Percentiles rank a stretch among this genome's conserved stretches.
phyloP scores from a whole-genome alignment of 2,113 vertebrate genomes.

The Procapra przewalskii region DNA sequence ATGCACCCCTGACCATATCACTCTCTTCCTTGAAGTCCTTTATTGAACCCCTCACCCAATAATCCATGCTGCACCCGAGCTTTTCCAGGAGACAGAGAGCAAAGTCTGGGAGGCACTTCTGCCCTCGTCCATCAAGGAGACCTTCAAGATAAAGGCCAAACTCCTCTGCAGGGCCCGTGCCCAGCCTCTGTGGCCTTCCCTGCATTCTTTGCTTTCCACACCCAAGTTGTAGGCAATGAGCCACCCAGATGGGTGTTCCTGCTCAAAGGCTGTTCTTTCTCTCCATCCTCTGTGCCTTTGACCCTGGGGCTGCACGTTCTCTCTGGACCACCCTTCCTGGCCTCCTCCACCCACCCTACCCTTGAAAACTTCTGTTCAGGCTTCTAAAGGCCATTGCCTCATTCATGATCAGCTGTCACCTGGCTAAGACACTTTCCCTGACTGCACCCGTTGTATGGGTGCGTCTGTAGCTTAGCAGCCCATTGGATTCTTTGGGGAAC shows the following conservation, averaged over 20 bases:
- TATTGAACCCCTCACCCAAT: rapidly evolving
- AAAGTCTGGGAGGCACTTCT: not conserved
- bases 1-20: not conserved
- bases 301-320: not conserved
- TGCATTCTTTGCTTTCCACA: rapidly evolving
- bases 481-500: not conserved
- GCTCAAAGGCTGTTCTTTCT: not conserved
- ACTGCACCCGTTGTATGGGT: rapidly evolving
- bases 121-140: not conserved
- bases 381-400: not conserved
- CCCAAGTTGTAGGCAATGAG: not conserved
- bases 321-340: not conserved
- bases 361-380: not conserved
- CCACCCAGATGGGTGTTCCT: rapidly evolving
- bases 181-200: not conserved
- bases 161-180: rapidly evolving
- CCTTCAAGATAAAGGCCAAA: not conserved
- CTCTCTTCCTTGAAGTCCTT: not conserved
- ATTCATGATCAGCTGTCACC: not conserved
- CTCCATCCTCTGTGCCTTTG: not conserved
- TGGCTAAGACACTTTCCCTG: not conserved
- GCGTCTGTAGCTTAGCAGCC: not conserved
- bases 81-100: not conserved
- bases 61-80: too few relatives aligned
- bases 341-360: too few relatives aligned